phyloP scores from a whole-genome alignment of 2,113 vertebrate genomes.

The Mystacornis crossleyi region DNA sequence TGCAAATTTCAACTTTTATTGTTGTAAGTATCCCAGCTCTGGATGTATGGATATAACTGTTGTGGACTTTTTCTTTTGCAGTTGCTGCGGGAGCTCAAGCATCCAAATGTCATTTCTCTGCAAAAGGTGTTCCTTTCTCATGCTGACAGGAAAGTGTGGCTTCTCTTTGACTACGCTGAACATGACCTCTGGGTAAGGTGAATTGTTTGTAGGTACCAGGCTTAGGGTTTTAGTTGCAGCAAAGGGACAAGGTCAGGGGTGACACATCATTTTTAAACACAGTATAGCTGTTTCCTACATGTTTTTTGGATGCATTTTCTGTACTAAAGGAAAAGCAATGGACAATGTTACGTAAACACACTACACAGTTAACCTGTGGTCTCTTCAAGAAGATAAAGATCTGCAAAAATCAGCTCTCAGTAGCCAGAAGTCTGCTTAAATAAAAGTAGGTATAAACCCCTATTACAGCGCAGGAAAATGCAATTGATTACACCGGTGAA shows the following conservation, averaged over 20 bases:
- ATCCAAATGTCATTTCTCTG: slow-evolving; percentile 98
- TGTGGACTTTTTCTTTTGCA: slow-evolving; percentile 76
- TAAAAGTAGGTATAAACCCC: not conserved
- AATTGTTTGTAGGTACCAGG: not conserved
- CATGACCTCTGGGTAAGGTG: slow-evolving; percentile 97
- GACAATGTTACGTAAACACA: not conserved
- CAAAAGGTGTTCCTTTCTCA: slow-evolving; percentile 99
- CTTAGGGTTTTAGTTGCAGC: not conserved
- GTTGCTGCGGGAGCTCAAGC: slow-evolving; percentile 97
- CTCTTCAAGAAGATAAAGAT: not conserved
- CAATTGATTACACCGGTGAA: not conserved
- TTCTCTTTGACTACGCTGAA: slow-evolving; percentile 98
- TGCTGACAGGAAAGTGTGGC: slow-evolving; percentile 98
- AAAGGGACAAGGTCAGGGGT: not conserved
- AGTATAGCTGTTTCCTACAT: not conserved
- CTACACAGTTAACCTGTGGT: not conserved
- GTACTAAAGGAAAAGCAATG: not conserved
- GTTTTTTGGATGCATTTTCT: not conserved
- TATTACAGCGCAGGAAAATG: not conserved
- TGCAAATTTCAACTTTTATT: not conserved
- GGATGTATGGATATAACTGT: not conserved
- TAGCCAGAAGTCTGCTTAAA: not conserved
- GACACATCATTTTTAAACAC: not conserved
- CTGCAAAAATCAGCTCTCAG: not conserved
- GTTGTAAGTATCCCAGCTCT: not conserved